phyloP scores from a whole-genome alignment of 2,888 invertebrate species.

The Agrilus mali region DNA sequence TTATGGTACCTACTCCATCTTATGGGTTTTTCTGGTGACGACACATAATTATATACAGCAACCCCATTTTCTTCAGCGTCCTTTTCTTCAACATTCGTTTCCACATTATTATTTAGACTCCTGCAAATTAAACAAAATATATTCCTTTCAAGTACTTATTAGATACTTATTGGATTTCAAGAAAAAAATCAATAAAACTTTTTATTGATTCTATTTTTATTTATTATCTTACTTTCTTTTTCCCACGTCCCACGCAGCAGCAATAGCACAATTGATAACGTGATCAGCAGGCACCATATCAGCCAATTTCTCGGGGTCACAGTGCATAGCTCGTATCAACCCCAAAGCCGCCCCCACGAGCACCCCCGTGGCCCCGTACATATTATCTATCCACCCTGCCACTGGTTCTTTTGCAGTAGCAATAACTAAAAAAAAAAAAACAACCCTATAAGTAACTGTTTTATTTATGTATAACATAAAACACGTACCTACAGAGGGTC shows the following conservation, averaged over 20 bases:
- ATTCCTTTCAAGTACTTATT: neutral
- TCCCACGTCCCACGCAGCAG: slow-evolving; percentile 40
- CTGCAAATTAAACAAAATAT: slow-evolving; percentile 1
- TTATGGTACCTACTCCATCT: slow-evolving; percentile 18
- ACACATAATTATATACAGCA: slow-evolving; percentile 9
- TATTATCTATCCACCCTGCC: slow-evolving; percentile 81
- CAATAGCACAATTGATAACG: slow-evolving; percentile 46
- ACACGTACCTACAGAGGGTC: slow-evolving; percentile 50
- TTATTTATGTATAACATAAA: neutral
- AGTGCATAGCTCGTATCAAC: slow-evolving; percentile 59
- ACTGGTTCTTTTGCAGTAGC: slow-evolving; percentile 61
- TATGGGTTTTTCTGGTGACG: slow-evolving; percentile 12
- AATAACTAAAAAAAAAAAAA: slow-evolving; percentile 34
- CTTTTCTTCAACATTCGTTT: neutral
- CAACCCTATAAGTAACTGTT: slow-evolving; percentile 38
- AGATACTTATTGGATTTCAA: neutral
- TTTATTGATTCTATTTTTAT: neutral
- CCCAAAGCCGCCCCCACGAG: slow-evolving; percentile 67
- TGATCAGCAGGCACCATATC: slow-evolving; percentile 62
- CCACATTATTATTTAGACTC: neutral
- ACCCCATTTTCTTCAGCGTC: neutral
- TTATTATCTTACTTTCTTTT: slow-evolving; percentile 24
- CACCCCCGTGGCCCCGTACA: slow-evolving; percentile 75
- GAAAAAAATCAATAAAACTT: no score
- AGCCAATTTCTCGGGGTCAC: slow-evolving; percentile 53